Evolutionary conservation across 1,140 invertebrate species (phyloP).

Genomic region (Steinernema khuongi): DNA sequence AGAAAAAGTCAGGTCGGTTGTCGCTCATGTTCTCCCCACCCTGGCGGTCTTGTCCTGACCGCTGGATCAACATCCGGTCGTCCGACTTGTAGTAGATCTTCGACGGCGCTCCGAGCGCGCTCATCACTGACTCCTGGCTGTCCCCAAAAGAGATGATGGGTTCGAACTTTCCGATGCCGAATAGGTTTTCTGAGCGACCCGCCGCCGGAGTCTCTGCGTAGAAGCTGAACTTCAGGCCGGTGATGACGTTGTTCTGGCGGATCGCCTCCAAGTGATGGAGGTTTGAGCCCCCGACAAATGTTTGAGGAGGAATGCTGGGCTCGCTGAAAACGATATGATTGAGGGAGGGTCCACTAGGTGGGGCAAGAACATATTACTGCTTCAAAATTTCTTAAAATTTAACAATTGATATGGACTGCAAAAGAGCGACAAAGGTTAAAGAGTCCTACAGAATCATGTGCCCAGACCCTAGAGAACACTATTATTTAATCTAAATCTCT

Average conservation of each 20-base stretch:
- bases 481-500: too few relatives aligned
- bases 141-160: constrained; percentile 28
- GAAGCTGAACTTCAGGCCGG: constrained; percentile 46
- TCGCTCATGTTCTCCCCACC: background rate
- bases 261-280: constrained; percentile 34
- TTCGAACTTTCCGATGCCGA: constrained; percentile 29
- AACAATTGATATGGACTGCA: too few relatives aligned
- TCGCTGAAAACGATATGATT: constrained; percentile 31
- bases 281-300: constrained; percentile 46
- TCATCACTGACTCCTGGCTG: constrained; percentile 23
- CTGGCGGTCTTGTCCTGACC: constrained; percentile 28
- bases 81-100: constrained; percentile 56
- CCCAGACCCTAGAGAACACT: too few relatives aligned
- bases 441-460: too few relatives aligned
- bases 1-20: constrained; percentile 53
- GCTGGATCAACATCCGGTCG: constrained; percentile 58
- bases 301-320: constrained; percentile 44
- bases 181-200: constrained; percentile 19
- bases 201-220: constrained; percentile 23
- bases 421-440: too few relatives aligned
- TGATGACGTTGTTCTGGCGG: constrained; percentile 38
- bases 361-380: too few relatives aligned
- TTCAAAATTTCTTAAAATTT: too few relatives aligned
- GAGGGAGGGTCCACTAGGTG: background rate
- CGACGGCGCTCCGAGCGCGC: constrained; percentile 46